Evolutionary conservation across 2,888 invertebrate species (phyloP).

Genomic region (Magallana nippona): DNA sequence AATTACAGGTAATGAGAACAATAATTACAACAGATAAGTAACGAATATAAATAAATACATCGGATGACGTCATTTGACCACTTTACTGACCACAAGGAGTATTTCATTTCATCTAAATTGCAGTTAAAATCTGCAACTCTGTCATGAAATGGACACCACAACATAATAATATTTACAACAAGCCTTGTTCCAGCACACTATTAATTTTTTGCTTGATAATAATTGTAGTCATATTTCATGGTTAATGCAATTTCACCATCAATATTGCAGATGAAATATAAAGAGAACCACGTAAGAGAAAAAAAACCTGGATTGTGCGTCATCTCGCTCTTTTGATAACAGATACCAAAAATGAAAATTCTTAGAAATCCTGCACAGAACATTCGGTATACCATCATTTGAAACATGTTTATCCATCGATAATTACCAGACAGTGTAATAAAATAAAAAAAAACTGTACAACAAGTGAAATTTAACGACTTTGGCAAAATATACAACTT

Average conservation of each 20-base stretch:
- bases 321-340: constrained; percentile 1
- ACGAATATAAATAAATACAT: constrained; percentile 23
- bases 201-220: not conserved
- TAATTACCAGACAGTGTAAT: not conserved
- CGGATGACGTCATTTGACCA: not conserved
- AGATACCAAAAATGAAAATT: constrained; percentile 16
- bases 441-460: constrained; percentile 6
- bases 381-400: constrained; percentile 12
- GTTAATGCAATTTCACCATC: not conserved
- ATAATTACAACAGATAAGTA: constrained; percentile 33
- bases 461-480: not conserved
- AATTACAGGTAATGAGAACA: constrained; percentile 13
- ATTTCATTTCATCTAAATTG: constrained; percentile 28
- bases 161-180: not conserved
- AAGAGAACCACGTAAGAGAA: not conserved
- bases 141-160: not conserved
- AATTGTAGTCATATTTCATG: not conserved
- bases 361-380: not conserved
- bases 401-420: not conserved
- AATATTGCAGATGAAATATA: constrained; percentile 3
- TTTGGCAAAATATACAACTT: constrained; percentile 31
- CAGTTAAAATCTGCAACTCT: constrained; percentile 12
- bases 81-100: constrained; percentile 14
- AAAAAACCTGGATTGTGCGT: constrained; percentile 12
- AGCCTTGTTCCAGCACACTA: constrained; percentile 27